These are phyloP conservation scores for Polyergus mexicanus DNA, from an alignment of 1,140 invertebrate genomes.

Conservation along the genomic window DNA sequence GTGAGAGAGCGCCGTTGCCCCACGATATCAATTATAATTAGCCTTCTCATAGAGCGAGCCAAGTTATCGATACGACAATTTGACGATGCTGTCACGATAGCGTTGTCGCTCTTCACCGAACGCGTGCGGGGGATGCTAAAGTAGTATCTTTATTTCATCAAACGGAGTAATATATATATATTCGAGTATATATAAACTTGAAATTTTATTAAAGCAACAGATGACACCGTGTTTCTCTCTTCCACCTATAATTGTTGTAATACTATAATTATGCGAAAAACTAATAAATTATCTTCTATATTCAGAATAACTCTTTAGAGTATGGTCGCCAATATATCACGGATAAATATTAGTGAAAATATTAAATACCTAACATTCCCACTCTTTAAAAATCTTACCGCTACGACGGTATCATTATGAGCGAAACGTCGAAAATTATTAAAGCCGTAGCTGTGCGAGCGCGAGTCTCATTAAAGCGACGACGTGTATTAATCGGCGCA, in stretches of 20 bases:
- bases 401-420: background rate
- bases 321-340: too few relatives aligned
- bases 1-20: constrained; percentile 70
- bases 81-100: background rate
- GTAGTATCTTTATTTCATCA: background rate
- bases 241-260: background rate
- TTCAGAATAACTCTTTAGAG: background rate
- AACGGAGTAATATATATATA: too few relatives aligned
- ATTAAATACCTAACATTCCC: background rate
- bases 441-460: background rate
- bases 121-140: background rate
- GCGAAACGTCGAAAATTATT: constrained; percentile 44
- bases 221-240: too few relatives aligned
- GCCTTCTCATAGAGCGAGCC: constrained; percentile 29
- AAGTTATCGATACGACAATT: constrained; percentile 40
- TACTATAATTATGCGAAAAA: background rate
- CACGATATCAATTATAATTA: constrained; percentile 75
- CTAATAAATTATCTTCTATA: background rate
- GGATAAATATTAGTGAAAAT: background rate
- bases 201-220: too few relatives aligned
- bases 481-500: constrained; percentile 37
- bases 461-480: constrained; percentile 23
- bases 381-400: background rate
- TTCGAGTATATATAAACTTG: background rate
- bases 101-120: too few relatives aligned